phyloP scores from a whole-genome alignment of 2,888 invertebrate genomes.

The Congeria kusceri region DNA sequence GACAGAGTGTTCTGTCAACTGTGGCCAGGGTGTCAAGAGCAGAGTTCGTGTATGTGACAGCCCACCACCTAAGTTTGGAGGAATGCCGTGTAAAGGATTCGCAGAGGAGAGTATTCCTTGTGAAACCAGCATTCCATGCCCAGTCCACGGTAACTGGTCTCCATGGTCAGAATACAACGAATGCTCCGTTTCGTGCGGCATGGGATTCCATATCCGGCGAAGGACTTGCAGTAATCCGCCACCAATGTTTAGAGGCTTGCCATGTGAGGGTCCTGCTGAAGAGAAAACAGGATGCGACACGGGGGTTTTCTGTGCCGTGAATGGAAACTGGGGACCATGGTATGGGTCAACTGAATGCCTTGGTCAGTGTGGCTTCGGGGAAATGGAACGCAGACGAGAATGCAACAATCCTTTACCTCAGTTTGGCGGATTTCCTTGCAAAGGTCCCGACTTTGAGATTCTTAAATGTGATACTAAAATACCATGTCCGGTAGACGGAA shows the following conservation, averaged over 20 bases:
- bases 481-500: slow-evolving; percentile 46
- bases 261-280: slow-evolving; percentile 26
- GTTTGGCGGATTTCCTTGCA: slow-evolving; percentile 40
- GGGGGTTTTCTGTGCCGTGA: slow-evolving; percentile 30
- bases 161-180: slow-evolving; percentile 30
- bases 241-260: slow-evolving; percentile 26
- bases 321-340: slow-evolving; percentile 55
- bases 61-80: slow-evolving; percentile 53
- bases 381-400: slow-evolving; percentile 34
- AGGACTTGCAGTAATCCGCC: slow-evolving; percentile 39
- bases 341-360: slow-evolving; percentile 33
- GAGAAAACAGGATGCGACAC: slow-evolving; percentile 39
- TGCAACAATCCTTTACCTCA: slow-evolving; percentile 52
- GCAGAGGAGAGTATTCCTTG: slow-evolving; percentile 38
- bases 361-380: slow-evolving; percentile 41
- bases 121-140: slow-evolving; percentile 30
- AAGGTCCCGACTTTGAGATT: slow-evolving; percentile 29
- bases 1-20: slow-evolving; percentile 44
- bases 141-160: slow-evolving; percentile 51
- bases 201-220: slow-evolving; percentile 17
- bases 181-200: slow-evolving; percentile 41
- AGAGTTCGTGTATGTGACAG: slow-evolving; percentile 45
- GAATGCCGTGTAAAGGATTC: slow-evolving; percentile 44
- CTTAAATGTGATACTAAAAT: slow-evolving; percentile 37
- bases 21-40: slow-evolving; percentile 42